Evolutionary conservation across 2,797 vertebrate species (phyloP), one percentile per base, ranked within the genome.

Genomic region (Fringilla coelebs): DNA sequence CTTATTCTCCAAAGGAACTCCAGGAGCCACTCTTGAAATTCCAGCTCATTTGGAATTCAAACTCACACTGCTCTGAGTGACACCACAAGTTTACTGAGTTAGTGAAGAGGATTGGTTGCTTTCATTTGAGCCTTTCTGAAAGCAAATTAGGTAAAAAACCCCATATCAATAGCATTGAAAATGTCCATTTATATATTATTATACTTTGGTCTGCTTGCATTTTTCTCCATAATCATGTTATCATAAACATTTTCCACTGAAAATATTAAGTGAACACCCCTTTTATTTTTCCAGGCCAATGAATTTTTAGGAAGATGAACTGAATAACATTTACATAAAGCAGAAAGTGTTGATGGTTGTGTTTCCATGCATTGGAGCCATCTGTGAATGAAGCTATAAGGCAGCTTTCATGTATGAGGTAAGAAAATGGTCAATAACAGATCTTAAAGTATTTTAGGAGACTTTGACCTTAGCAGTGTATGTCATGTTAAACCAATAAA

Each of bases 361-460:
- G 29, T 66, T 85, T 80, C 84, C 62, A n/a, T 32, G 43, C 20
- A 4, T 31, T 87, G 71, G 19, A 72, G 29, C 40, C 51, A 87
- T 72, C 65, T 85, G 6, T 52, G 51, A 51, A 85, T 67, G 71
- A 65, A 32, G 20, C 58, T 84, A 22, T 52, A 77, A 66, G 41
- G 31, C 28, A 67, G 11, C 40, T 63, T 52, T 95, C 75, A 93
- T 91, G 29, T 55, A 66, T 63, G 38, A 88, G 25, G 18, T 85
- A 90, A 90, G 48, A 85, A 84, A 91, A 77, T 72, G 16, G 84
- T 81, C 72, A 74, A 28, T 46, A 68, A 34, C 21, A 19, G 46
- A 57, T 73, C 81, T 96, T 85, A 83, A 82, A 57, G 34, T 26
- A 55, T 90, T 95, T 79, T 70, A 89, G 93, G 90, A 36, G 29